Evolutionary conservation across 1,140 invertebrate species (phyloP), one percentile per base, ranked within the genome.

Genomic region (Heterodera carotae): DNA sequence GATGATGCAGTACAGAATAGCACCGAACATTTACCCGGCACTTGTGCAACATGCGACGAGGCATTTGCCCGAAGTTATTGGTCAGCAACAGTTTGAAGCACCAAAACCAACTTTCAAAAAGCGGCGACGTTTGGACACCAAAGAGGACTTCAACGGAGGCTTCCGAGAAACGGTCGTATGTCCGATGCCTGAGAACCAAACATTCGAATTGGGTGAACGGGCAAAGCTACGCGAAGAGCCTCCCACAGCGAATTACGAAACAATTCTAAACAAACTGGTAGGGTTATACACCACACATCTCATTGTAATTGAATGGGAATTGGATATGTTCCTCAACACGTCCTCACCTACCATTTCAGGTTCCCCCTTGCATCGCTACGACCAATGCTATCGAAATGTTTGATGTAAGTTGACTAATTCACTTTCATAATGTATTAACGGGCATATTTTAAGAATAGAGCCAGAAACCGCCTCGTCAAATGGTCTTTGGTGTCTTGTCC

Each of bases 351-450:
- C 5, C 0, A 22, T 56, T 43, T 71, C n/a, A 56, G 39, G 27
- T 74, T 29, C 72, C 72, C 2, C 72, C 72, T 7, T 62, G 72
- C n/a, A 1, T 34, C 15, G 72, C 72, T 27, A 74, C 72, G 27
- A n/a, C 34, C 5, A 74, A 59, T 62, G 59, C 56, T 29, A 62
- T 74, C 7, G 72, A 74, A 31, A 1, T 74, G 7, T 62, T 62
- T 64, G n/a, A 62, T 29, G 72, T 62, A 34, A 36, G 27, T 71
- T 31, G 18, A 39, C 1, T 27, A 66, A 1, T 64, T 74, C 1
- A 36, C 62, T 27, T 18, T n/a, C n/a, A n/a, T n/a, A n/a, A n/a
- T n/a, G n/a, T n/a, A n/a, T n/a, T n/a, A n/a, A n/a, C n/a, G n/a
- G n/a, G n/a, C n/a, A n/a, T 31, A 31, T 29, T 66, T 66, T 62